Percentiles rank a stretch among this genome's conserved stretches.
Conservation (phyloP, 2,113 vertebrate species). For the Eretmochelys imbricata region DNA sequence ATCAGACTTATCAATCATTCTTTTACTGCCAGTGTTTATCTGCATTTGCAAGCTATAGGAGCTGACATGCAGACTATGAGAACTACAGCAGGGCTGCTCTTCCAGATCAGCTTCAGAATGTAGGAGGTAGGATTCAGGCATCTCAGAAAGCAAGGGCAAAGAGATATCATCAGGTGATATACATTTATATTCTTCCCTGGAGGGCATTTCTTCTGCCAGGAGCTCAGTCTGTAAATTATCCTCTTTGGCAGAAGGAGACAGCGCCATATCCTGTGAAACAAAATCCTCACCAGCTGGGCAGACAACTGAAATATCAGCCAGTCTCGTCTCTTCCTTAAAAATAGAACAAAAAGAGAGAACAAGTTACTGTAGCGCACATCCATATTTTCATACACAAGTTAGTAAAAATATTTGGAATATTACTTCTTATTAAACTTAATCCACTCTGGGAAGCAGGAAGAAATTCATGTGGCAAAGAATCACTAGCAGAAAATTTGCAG, state of each 20-base stretch:
- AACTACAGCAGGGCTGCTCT: constrained; percentile 78
- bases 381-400: not conserved
- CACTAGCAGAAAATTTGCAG: not conserved
- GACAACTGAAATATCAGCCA: constrained; percentile 38
- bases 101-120: constrained; percentile 87
- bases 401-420: not conserved
- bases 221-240: constrained; percentile 73
- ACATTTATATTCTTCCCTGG: constrained; percentile 90
- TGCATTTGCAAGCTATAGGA: constrained; percentile 76
- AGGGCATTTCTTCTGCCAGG: constrained; percentile 80
- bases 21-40: constrained; percentile 56
- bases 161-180: constrained; percentile 92
- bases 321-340: constrained; percentile 55
- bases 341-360: not conserved
- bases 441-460: not conserved
- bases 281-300: constrained; percentile 66
- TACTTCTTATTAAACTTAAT: not conserved
- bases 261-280: constrained; percentile 64
- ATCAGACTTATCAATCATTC: constrained; percentile 38
- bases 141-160: constrained; percentile 90
- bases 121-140: constrained; percentile 85
- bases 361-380: not conserved
- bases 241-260: constrained; percentile 59
- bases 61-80: constrained; percentile 73
- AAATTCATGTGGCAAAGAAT: not conserved